These are phyloP conservation scores for Phalanger gymnotis DNA, from an alignment of 2,797 vertebrate genomes.

Conservation along the genomic window DNA sequence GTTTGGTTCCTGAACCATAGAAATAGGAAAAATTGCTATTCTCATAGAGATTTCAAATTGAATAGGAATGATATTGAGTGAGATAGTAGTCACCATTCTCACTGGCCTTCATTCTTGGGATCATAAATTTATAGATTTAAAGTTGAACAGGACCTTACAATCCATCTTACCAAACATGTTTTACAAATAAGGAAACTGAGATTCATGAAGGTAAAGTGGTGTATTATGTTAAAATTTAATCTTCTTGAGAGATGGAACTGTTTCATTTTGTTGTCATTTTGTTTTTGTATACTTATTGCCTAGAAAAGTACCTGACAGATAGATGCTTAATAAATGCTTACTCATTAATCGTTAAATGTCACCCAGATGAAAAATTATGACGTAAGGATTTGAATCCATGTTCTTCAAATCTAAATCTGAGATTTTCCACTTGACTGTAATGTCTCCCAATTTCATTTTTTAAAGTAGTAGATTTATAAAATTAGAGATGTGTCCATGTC, in stretches of 20 bases:
- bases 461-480: not conserved
- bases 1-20: conserved; percentile 3
- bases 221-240: not conserved
- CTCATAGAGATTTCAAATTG: not conserved
- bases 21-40: not conserved
- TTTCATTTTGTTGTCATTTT: not conserved
- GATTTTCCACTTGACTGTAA: not conserved
- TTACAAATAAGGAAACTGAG: not conserved
- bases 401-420: not conserved
- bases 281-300: not conserved
- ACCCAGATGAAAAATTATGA: not conserved
- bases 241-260: not conserved
- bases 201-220: not conserved
- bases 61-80: not conserved
- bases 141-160: not conserved
- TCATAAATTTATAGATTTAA: not conserved
- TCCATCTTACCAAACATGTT: not conserved
- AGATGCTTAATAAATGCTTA: not conserved
- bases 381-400: not conserved
- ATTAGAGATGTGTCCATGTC: not conserved
- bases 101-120: not conserved
- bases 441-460: not conserved
- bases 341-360: not conserved
- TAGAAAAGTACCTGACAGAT: not conserved
- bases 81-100: not conserved